Conservation (phyloP, 2,888 invertebrate genomes). For the Automeris io region DNA sequence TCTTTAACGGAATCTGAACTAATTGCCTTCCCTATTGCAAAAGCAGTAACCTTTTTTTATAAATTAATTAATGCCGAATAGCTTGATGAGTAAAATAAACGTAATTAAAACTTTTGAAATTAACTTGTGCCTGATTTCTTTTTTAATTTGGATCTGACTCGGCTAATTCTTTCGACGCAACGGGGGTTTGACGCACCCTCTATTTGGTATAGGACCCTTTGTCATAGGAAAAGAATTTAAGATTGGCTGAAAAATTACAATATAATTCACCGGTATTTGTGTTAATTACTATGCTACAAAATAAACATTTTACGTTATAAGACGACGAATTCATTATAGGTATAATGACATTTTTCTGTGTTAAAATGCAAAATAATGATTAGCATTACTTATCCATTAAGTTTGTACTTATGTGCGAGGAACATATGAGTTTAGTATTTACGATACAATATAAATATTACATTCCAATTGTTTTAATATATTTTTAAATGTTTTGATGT, state of each 20-base stretch:
- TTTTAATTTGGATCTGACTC: conserved; percentile 69
- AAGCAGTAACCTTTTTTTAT: conserved; percentile 19
- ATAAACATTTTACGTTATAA: too few species aligned
- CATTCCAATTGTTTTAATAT: too few species aligned
- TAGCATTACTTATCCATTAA: too few species aligned
- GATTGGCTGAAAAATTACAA: neutral
- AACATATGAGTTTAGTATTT: too few species aligned
- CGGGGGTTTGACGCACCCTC: conserved; percentile 70
- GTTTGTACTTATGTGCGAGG: too few species aligned
- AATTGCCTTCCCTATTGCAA: neutral
- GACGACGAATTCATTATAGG: too few species aligned
- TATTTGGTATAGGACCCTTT: conserved; percentile 50
- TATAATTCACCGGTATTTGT: neutral
- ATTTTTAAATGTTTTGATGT: too few species aligned
- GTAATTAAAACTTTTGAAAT: conserved; percentile 74
- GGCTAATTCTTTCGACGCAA: conserved; percentile 62
- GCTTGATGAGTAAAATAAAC: conserved; percentile 70
- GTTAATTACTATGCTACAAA: too few species aligned
- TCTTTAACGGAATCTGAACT: neutral
- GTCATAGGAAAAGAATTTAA: conserved; percentile 42
- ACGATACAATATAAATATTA: too few species aligned
- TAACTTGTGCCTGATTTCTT: conserved; percentile 71
- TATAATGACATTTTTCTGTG: too few species aligned
- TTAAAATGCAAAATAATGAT: too few species aligned
- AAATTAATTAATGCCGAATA: conserved; percentile 61